phyloP scores from a whole-genome alignment of 53 echinoderm and acorn worm species.

The Patiria pectinifera region DNA sequence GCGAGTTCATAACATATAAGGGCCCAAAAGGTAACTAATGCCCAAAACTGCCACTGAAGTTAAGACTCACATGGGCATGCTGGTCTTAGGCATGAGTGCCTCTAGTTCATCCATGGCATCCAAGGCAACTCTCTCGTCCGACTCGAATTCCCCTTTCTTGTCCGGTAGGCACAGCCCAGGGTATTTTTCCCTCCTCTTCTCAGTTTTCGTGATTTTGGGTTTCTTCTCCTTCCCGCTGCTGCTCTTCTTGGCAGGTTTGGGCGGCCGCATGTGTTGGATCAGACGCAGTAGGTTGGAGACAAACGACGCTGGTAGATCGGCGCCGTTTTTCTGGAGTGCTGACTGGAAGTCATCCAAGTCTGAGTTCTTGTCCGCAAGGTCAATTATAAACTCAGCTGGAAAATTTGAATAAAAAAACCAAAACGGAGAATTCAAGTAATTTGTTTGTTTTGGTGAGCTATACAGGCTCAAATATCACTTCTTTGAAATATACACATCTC shows the following conservation, averaged over 20 bases:
- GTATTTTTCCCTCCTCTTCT: constrained; percentile 77
- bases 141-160: constrained; percentile 53
- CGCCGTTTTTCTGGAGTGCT: constrained; percentile 89
- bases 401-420: not conserved
- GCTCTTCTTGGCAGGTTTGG: constrained; percentile 57
- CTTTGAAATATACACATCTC: too few relatives aligned
- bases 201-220: constrained; percentile 50
- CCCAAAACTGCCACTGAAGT: not conserved
- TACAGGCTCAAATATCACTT: too few relatives aligned
- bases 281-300: constrained; percentile 85
- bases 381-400: constrained; percentile 95
- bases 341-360: constrained; percentile 79
- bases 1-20: too few relatives aligned
- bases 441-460: too few relatives aligned
- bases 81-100: constrained; percentile 80
- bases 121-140: constrained; percentile 78
- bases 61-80: constrained; percentile 59
- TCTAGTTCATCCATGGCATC: constrained; percentile 94
- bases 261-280: constrained; percentile 97
- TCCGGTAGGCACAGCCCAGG: constrained; percentile 90
- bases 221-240: constrained; percentile 67
- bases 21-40: too few relatives aligned
- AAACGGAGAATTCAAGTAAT: not conserved
- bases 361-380: constrained; percentile 91
- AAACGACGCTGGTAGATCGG: constrained; percentile 94